Evolutionary conservation across 2,113 vertebrate genomes (phyloP).

Genomic region (Chionomys nivalis): DNA sequence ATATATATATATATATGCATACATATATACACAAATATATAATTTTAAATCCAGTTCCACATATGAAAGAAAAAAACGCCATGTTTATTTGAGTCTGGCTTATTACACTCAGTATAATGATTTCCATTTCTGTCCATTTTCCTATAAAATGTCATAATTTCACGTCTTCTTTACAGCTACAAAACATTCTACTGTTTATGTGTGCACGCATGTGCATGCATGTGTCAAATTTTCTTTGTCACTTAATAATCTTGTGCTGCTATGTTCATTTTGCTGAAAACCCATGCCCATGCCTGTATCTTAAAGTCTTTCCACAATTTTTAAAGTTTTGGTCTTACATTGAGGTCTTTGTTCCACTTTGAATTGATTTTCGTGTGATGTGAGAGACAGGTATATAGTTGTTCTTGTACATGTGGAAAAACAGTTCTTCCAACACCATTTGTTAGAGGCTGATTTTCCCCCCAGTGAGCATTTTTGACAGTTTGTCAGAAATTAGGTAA

Average conservation of each 20-base stretch:
- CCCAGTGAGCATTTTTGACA: no score
- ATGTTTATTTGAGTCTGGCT: not conserved
- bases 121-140: not conserved
- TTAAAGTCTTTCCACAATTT: not conserved
- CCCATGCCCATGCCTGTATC: not conserved
- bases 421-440: not conserved
- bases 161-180: not conserved
- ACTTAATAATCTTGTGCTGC: not conserved
- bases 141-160: not conserved
- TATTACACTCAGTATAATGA: not conserved
- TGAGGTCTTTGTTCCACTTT: not conserved
- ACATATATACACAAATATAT: not conserved
- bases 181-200: not conserved
- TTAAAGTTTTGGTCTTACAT: not conserved
- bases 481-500: no score
- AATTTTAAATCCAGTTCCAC: not conserved
- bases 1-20: not conserved
- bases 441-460: no score
- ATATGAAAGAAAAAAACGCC: not conserved
- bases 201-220: not conserved
- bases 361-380: not conserved
- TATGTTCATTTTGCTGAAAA: not conserved
- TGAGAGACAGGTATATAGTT: not conserved
- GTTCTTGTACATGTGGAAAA: not conserved
- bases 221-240: not conserved